phyloP scores from a whole-genome alignment of 2,797 vertebrate genomes.

The Dendrocincla tyrannina region DNA sequence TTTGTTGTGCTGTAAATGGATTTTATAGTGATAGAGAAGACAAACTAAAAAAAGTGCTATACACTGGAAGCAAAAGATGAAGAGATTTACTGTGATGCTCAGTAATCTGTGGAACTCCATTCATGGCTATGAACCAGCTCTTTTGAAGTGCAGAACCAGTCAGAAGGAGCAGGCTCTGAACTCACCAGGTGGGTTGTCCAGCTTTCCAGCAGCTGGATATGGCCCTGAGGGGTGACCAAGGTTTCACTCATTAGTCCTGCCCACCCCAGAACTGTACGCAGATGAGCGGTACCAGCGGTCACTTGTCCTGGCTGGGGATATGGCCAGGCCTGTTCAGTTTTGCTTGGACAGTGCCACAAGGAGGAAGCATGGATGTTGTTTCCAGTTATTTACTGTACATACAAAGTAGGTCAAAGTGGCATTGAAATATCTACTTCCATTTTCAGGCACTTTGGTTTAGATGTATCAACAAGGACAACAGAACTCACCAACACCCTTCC shows the following conservation, averaged over 20 bases:
- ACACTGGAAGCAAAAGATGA: background rate
- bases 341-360: background rate
- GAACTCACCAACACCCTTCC: background rate
- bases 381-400: background rate
- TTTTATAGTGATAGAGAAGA: background rate
- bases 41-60: background rate
- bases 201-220: background rate
- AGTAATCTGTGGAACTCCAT: background rate
- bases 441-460: background rate
- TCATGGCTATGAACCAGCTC: background rate
- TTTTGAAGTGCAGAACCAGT: background rate
- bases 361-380: background rate
- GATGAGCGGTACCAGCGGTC: accelerated
- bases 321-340: background rate
- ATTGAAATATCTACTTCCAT: background rate
- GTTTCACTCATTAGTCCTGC: background rate
- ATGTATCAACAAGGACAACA: accelerated
- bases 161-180: background rate
- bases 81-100: background rate
- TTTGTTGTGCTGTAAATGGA: background rate
- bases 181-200: background rate
- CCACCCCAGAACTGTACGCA: accelerated
- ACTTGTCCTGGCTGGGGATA: background rate
- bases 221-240: background rate
- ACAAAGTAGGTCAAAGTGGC: background rate